A percentile compares a stretch with the other conserved stretches of the same genome.
Conservation (phyloP, 1,140 invertebrate species). For the Dreissena rostriformis region DNA sequence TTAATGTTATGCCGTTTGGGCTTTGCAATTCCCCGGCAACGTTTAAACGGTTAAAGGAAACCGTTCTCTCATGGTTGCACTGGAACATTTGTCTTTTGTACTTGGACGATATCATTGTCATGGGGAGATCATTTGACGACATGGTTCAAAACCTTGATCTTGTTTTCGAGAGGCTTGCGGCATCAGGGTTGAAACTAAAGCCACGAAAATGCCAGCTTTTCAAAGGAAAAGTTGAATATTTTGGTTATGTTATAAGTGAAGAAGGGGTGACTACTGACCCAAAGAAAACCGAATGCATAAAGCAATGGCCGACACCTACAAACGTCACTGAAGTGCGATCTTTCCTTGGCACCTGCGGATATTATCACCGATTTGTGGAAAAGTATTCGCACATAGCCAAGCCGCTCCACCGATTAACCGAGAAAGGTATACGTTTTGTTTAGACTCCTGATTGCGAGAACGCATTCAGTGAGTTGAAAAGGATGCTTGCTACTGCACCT, state of each 20-base stretch:
- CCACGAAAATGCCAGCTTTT: conserved; percentile 74
- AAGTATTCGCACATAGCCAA: conserved; percentile 59
- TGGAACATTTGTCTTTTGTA: conserved; percentile 48
- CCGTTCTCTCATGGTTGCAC: conserved; percentile 25
- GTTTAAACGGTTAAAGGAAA: conserved; percentile 38
- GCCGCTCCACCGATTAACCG: conserved; percentile 47
- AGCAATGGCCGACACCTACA: conserved; percentile 63
- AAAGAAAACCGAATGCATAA: conserved; percentile 66
- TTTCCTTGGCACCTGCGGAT: conserved; percentile 70
- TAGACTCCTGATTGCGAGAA: conserved; percentile 30
- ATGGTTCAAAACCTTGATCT: conserved; percentile 20
- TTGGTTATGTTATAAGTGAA: conserved; percentile 62
- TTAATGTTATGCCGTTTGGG: conserved; percentile 46
- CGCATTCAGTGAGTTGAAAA: not conserved
- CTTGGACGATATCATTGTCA: too few relatives aligned
- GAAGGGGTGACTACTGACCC: conserved; percentile 60
- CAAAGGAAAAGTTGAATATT: conserved; percentile 55
- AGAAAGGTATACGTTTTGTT: conserved; percentile 2
- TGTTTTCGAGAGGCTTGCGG: conserved; percentile 60
- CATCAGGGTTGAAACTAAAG: conserved; percentile 53
- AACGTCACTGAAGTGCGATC: conserved; percentile 60
- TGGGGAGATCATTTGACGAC: conserved; percentile 35
- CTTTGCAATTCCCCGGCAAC: conserved; percentile 40
- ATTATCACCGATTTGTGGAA: conserved; percentile 69
- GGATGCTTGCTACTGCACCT: too few relatives aligned